These are phyloP conservation scores for Aspidiotus rigidus DNA, from an alignment of 2,888 invertebrate species.

Conservation along the genomic window DNA sequence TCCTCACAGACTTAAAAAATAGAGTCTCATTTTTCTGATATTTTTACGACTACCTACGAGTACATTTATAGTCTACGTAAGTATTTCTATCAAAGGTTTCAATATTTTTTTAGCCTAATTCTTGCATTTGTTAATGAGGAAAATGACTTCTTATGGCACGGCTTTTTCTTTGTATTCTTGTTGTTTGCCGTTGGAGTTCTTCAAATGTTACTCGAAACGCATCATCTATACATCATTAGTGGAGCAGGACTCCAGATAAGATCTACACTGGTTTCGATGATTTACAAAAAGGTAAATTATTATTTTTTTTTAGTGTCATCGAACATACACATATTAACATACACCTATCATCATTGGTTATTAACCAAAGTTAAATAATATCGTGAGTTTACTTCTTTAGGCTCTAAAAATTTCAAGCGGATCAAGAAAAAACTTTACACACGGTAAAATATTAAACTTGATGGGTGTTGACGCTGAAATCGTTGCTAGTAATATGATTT, in stretches of 20 bases:
- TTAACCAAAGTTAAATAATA: too few species aligned
- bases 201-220: slow-evolving; percentile 49
- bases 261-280: slow-evolving; percentile 48
- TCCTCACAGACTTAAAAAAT: too few species aligned
- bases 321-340: too few species aligned
- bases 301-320: too few species aligned
- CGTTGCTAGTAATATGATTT: slow-evolving; percentile 45
- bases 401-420: slow-evolving; percentile 43
- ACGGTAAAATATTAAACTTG: slow-evolving; percentile 48
- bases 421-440: slow-evolving; percentile 44
- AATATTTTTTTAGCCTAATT: too few species aligned
- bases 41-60: too few species aligned
- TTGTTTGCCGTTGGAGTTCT: slow-evolving; percentile 48
- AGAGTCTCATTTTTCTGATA: too few species aligned
- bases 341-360: too few species aligned
- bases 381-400: slow-evolving; percentile 35
- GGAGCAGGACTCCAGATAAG: slow-evolving; percentile 50
- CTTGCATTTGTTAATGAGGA: slow-evolving; percentile 36
- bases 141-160: slow-evolving; percentile 47
- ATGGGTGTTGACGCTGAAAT: slow-evolving; percentile 48
- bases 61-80: too few species aligned
- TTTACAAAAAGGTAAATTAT: slow-evolving; percentile 47
- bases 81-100: too few species aligned
- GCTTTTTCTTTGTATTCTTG: slow-evolving; percentile 48
- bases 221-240: slow-evolving; percentile 50